Conservation (phyloP, 2,888 invertebrate genomes). For the Parnassius smintheus region DNA sequence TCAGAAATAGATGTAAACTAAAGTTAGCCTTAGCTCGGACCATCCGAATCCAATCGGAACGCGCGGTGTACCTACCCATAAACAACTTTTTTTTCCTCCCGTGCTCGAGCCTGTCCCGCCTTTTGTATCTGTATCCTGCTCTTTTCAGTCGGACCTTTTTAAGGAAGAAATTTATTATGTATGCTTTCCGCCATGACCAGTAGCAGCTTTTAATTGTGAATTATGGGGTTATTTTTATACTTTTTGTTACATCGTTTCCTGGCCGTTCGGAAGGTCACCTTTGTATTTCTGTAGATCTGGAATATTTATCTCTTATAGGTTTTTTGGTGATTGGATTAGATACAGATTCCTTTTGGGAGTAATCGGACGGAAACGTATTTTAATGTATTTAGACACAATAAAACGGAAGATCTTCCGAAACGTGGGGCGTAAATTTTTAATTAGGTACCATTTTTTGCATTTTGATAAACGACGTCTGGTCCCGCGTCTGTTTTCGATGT, state of each 20-base stretch:
- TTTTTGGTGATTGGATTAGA: constrained; percentile 57
- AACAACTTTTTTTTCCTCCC: constrained; percentile 70
- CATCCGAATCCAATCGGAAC: constrained; percentile 8
- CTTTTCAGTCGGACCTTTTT: constrained; percentile 77
- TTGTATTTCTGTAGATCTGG: constrained; percentile 63
- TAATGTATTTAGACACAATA: constrained; percentile 54
- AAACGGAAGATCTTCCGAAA: constrained; percentile 59
- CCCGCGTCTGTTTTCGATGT: too few species aligned
- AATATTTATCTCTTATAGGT: constrained; percentile 55
- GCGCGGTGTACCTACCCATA: constrained; percentile 46
- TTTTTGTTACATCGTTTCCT: constrained; percentile 62
- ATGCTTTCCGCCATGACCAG: constrained; percentile 77
- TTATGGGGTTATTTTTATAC: constrained; percentile 64
- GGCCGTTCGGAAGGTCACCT: constrained; percentile 70
- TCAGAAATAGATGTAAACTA: background rate
- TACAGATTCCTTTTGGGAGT: constrained; percentile 57
- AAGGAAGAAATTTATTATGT: constrained; percentile 78
- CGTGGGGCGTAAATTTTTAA: background rate
- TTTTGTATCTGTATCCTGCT: constrained; percentile 74
- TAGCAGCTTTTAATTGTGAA: constrained; percentile 80
- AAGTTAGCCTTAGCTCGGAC: background rate
- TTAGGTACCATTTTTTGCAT: too few species aligned
- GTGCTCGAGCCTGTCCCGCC: constrained; percentile 58
- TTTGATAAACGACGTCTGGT: too few species aligned
- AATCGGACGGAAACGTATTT: constrained; percentile 60